phyloP scores from a whole-genome alignment of 2,888 invertebrate genomes.

The Phalera bucephala region DNA sequence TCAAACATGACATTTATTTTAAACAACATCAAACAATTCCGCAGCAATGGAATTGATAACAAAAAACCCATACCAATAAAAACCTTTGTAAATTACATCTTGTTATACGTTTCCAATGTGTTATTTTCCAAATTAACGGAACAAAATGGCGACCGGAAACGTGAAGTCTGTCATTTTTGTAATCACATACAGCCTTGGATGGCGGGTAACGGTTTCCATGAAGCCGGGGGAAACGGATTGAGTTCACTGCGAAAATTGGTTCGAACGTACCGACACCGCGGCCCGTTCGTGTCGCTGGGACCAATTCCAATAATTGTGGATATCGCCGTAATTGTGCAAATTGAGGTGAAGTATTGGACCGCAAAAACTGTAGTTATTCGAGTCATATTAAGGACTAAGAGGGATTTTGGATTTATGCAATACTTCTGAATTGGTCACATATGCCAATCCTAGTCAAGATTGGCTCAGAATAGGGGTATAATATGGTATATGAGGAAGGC shows the following conservation, averaged over 20 bases:
- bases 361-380: background rate
- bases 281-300: too few relatives aligned
- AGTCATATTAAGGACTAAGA: too few relatives aligned
- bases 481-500: too few relatives aligned
- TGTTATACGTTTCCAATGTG: conserved; percentile 5
- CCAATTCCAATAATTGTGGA: background rate
- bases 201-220: conserved; percentile 19
- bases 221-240: background rate
- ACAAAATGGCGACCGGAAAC: conserved; percentile 24
- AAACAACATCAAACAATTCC: background rate
- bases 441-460: too few relatives aligned
- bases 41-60: background rate
- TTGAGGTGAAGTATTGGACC: background rate
- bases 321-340: background rate
- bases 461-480: too few relatives aligned
- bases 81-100: conserved; percentile 2
- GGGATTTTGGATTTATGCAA: too few relatives aligned
- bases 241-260: conserved; percentile 1
- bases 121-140: conserved; percentile 31
- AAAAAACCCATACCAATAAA: background rate
- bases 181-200: conserved; percentile 23
- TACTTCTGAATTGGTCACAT: too few relatives aligned
- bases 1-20: background rate
- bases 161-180: conserved; percentile 32
- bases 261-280: background rate